phyloP scores from a whole-genome alignment of 2,113 vertebrate genomes.

The Erpornis zantholeuca region DNA sequence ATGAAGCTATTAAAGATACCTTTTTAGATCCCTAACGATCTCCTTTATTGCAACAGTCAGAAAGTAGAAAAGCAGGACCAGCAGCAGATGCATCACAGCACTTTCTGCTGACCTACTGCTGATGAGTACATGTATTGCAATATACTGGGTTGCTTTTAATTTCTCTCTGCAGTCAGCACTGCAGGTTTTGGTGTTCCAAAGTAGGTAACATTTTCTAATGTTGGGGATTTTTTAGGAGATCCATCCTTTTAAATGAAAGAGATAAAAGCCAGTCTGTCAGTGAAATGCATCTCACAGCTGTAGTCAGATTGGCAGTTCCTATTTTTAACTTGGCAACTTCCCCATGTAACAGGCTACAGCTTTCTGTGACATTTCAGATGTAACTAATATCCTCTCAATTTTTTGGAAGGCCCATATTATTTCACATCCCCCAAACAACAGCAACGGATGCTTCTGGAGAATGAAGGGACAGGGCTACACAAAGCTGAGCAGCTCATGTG shows the following conservation, averaged over 20 bases:
- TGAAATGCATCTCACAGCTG: slow-evolving; percentile 40
- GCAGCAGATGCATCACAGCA: background rate
- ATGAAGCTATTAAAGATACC: background rate
- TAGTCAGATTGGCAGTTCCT: slow-evolving; percentile 48
- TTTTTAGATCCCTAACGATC: background rate
- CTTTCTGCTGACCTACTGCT: background rate
- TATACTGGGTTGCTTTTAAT: background rate
- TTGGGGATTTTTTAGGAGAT: background rate
- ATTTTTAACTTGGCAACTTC: slow-evolving; percentile 65
- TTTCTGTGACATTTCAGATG: slow-evolving; percentile 54
- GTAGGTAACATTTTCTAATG: background rate
- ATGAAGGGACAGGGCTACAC: background rate
- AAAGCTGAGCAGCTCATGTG: background rate
- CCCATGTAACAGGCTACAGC: slow-evolving; percentile 28
- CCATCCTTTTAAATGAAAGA: slow-evolving; percentile 28
- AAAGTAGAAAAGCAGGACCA: background rate
- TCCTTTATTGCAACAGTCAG: background rate
- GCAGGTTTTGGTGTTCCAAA: background rate
- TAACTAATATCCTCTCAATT: background rate
- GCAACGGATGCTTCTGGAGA: background rate
- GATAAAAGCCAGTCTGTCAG: slow-evolving; percentile 34
- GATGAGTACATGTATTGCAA: background rate
- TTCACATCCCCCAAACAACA: background rate
- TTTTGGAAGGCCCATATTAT: background rate
- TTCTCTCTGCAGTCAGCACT: background rate